Base-by-base conservation (phyloP, 1,140 invertebrate genomes). In the Panagrolaimus sp. region DNA sequence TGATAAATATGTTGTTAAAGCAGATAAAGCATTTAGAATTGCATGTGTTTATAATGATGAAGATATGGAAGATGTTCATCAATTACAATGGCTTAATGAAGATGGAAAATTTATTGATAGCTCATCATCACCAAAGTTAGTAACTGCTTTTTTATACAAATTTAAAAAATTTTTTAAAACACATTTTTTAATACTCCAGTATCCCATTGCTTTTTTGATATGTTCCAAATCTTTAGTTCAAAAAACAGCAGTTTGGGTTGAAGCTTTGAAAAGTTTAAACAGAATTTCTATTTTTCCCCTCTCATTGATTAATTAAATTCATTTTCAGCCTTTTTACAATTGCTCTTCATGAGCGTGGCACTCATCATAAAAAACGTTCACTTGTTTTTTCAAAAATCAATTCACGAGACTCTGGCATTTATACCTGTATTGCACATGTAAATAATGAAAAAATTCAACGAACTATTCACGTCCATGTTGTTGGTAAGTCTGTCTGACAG, bases 71-170 rank as follows among this genome's bases (percentile, higher is more conserved):
- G 66, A 48, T 70, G 46, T 45, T 23, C 68, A 70, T 46, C 44
- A 44, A 16, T 44, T 70, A 23, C 68, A 70, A 45, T 70, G 69
- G 69, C 16, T 69, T n/a, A 70, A 70, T 44, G 69, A 70, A 61
- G 67, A 47, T 13, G 63, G 69, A n/a, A 38, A 46, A 44, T 16
- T 27, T 14, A 70, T 70, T 25, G 65, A 70, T 27, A 43, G 11
- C 16, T 16, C 9, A 20, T 63, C 62, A 63, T 48, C 65, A 14
- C 25, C 53, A 25, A 48, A 70, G 43, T 27, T 71, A 16, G 68
- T 70, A 9, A 11, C 20, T 9, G 9, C 51, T 14, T 66, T 14
- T 5, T n/a, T 16, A 27, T 25, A 42, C 51, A 57, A 8, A 25
- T 66, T 9, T 63, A 42, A 63, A 66, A 20, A 20, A 25, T 5